These are phyloP conservation scores for Neelides sp. DNA, from an alignment of 1,140 invertebrate species.

Conservation along the genomic window DNA sequence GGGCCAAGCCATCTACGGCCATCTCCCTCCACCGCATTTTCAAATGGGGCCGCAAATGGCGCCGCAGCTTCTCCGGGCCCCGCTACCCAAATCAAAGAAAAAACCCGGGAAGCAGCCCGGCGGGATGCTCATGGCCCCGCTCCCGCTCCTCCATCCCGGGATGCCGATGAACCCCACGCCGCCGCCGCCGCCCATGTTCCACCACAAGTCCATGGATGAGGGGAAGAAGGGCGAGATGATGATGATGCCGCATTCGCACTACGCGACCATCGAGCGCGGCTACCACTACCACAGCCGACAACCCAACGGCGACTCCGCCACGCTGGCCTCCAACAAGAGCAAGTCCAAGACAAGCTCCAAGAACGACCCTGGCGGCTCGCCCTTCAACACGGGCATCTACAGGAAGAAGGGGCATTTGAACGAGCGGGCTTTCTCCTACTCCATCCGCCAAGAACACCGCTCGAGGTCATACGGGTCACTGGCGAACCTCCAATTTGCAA, in stretches of 20 bases:
- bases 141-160: constrained; percentile 34
- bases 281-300: constrained; percentile 27
- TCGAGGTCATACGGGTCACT: constrained; percentile 78
- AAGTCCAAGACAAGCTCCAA: constrained; percentile 31
- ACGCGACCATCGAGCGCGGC: constrained; percentile 30
- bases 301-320: constrained; percentile 23
- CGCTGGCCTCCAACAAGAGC: constrained; percentile 30
- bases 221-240: constrained; percentile 15
- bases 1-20: no score
- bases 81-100: constrained; percentile 27
- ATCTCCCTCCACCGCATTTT: constrained; percentile 30
- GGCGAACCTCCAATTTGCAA: constrained; percentile 68
- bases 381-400: constrained; percentile 74
- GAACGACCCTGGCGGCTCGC: constrained; percentile 45
- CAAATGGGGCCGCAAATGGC: constrained; percentile 4
- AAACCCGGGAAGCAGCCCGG: constrained; percentile 22
- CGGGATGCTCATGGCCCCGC: constrained; percentile 30
- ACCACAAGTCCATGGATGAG: constrained; percentile 23
- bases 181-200: constrained; percentile 31
- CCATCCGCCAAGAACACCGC: constrained; percentile 79
- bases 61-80: constrained; percentile 22
- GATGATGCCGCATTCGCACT: constrained; percentile 20
- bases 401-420: constrained; percentile 81
- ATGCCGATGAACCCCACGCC: constrained; percentile 33
- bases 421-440: constrained; percentile 84